A percentile compares a stretch with the other conserved stretches of the same genome.
Conservation (phyloP, 2,113 vertebrate genomes). For the Vimba vimba region DNA sequence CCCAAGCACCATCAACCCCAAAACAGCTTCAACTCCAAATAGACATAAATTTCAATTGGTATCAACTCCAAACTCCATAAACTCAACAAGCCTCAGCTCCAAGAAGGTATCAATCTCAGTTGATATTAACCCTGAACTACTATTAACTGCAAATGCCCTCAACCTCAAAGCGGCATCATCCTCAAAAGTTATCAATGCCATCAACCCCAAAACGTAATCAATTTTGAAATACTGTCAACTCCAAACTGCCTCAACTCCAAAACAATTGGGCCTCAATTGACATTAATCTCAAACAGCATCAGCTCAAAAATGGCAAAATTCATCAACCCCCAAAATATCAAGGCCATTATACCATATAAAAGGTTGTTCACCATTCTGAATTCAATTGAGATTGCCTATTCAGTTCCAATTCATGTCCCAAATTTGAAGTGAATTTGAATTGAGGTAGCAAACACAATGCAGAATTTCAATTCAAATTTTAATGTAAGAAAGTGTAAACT, state of each 20-base stretch:
- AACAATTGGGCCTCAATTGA: neutral
- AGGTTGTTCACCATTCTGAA: neutral
- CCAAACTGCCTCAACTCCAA: neutral
- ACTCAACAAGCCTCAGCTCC: neutral
- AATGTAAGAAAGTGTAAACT: too few species aligned
- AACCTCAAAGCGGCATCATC: neutral
- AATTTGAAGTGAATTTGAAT: neutral
- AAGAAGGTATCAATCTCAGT: neutral
- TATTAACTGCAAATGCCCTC: neutral
- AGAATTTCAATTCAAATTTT: too few species aligned
- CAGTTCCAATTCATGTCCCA: neutral
- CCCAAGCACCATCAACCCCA: neutral
- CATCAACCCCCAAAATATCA: neutral
- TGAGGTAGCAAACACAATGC: neutral
- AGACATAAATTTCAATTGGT: neutral
- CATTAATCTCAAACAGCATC: neutral
- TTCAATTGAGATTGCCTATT: neutral
- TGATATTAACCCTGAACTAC: neutral
- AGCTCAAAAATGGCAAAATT: neutral
- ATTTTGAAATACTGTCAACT: neutral
- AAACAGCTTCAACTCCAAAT: neutral
- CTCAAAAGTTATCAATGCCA: neutral
- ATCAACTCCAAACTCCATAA: neutral
- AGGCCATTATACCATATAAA: neutral
- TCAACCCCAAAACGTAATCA: neutral